A percentile compares a stretch with the other conserved stretches of the same genome.
phyloP scores from a whole-genome alignment of 35 echinoderm and acorn worm genomes.

The Lytechinus pictus region DNA sequence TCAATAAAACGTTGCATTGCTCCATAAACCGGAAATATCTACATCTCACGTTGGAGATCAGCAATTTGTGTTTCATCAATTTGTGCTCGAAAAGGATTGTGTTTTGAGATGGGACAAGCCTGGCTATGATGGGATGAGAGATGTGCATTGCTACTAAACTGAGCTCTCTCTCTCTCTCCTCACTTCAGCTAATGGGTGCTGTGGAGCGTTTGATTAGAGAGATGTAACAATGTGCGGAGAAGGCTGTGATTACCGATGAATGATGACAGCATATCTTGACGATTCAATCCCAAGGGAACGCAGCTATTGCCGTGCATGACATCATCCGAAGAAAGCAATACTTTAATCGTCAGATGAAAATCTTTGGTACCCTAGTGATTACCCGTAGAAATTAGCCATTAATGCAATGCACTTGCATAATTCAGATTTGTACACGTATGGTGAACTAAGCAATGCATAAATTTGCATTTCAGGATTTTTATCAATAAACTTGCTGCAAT shows the following conservation, averaged over 20 bases:
- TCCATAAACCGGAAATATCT: neutral
- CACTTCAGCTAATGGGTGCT: neutral
- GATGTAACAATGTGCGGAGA: neutral
- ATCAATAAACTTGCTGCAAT: neutral
- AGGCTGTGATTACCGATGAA: conserved; percentile 17
- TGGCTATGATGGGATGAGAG: neutral
- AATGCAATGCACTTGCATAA: neutral
- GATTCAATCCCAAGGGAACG: neutral
- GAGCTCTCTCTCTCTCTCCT: neutral
- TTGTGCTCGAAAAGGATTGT: neutral
- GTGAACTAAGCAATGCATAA: neutral
- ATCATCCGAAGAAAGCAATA: neutral
- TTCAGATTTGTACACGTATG: neutral
- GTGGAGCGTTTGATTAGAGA: neutral
- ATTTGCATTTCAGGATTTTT: neutral
- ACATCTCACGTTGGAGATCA: neutral
- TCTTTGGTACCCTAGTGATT: neutral
- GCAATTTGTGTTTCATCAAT: conserved; percentile 13
- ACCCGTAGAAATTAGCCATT: neutral
- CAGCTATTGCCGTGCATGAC: neutral
- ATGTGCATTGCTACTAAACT: neutral
- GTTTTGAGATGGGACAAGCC: neutral
- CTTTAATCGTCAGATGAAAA: neutral
- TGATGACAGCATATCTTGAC: neutral
- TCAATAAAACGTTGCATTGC: neutral